phyloP scores from a whole-genome alignment of 1,140 invertebrate species.

The Eufriesea mexicana region DNA sequence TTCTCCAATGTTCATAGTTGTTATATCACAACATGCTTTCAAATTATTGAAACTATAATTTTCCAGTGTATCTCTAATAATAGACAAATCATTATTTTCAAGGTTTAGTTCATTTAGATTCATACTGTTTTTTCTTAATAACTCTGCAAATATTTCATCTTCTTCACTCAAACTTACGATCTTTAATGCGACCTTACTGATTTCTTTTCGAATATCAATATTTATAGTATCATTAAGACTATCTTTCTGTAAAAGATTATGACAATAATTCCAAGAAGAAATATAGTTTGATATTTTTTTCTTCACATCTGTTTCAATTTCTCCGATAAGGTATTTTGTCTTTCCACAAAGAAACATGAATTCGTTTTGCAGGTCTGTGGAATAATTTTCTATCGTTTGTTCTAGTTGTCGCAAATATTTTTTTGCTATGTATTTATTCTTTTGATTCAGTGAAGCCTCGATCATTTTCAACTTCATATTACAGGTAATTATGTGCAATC shows the following conservation, averaged over 20 bases:
- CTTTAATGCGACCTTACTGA: conserved; percentile 55
- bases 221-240: background rate
- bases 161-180: conserved; percentile 50
- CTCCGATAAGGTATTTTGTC: conserved; percentile 63
- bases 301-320: conserved; percentile 15
- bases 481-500: conserved; percentile 3
- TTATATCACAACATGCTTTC: conserved; percentile 49
- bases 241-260: conserved; percentile 37
- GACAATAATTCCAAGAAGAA: conserved; percentile 60
- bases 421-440: conserved; percentile 78
- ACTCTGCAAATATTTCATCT: conserved; percentile 39
- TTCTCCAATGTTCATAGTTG: conserved; percentile 25
- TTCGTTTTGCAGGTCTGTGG: conserved; percentile 20
- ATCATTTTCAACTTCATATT: conserved; percentile 70
- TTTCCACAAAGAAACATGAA: conserved; percentile 55
- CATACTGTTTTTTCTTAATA: conserved; percentile 4
- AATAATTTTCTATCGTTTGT: background rate
- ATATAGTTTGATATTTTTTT: conserved; percentile 61
- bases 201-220: conserved; percentile 52
- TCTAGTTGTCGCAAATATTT: conserved; percentile 67
- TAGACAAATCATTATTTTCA: conserved; percentile 2
- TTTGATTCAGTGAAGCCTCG: conserved; percentile 75
- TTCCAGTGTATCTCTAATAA: conserved; percentile 44
- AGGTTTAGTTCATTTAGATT: conserved; percentile 42
- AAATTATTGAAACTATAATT: conserved; percentile 64